Base-by-base conservation (phyloP, 2,797 vertebrate species). In the Clarias laeviceps region DNA sequence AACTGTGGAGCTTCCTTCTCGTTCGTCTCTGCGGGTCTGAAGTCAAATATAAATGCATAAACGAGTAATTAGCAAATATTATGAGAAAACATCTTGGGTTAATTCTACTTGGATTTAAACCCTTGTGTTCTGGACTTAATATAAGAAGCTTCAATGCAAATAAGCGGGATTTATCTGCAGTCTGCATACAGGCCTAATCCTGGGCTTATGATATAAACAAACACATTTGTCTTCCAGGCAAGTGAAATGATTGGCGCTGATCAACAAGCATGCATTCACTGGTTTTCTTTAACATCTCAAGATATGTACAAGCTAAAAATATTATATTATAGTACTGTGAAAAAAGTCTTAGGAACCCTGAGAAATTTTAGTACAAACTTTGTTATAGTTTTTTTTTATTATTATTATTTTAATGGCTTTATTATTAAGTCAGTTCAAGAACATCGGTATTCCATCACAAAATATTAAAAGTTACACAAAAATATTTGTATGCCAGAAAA, bases 21-120 rank as follows among this genome's bases (percentile, higher is more conserved):
- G 50, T 57, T 88, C 65, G 72, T 76, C 78, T 85, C 65, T 68
- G 65, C 14, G 45, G 76, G 59, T 80, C 80, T 82, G 82, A 88
- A 84, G 77, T 82, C 85, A 80, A 79, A 87, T 82, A 64, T 70
- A 85, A 87, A 85, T 83, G 57, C 76, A 84, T 37, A 76, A 68
- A 84, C 40, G 80, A 87, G 66, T 88, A 85, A 87, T 87, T 85
- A 85, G 86, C 83, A 88, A 87, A 88, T 78, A 88, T 86, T 85
- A 82, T 84, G 83, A 78, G 78, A 40, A 87, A 88, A 87, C 79
- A 76, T 70, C 50, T 77, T 45, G 84, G 84, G 50, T 68, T 88
- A 72, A 87, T 87, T 85, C 81, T 64, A 78, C 82, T 72, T 34
- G 57, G 85, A 79, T 80, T 83, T 84, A 70, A 85, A 85, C 69